A percentile compares a stretch with the other conserved stretches of the same genome.
phyloP scores from a whole-genome alignment of 2,888 invertebrate species.

The Eristalinus sepulchralis region DNA sequence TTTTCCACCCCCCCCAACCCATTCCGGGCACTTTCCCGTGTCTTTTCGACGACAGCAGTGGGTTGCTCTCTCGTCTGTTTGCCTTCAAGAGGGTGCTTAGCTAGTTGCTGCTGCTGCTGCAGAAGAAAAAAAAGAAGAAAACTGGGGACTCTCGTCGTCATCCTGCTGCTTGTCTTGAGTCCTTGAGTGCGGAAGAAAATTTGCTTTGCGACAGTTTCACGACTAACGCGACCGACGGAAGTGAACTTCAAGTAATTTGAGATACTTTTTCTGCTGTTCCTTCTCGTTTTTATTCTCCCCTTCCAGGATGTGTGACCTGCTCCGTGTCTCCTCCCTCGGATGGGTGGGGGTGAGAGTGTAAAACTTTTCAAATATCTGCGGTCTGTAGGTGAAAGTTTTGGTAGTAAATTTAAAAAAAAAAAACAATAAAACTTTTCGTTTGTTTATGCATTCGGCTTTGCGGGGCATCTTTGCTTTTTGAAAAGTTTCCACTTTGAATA shows the following conservation, averaged over 20 bases:
- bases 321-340: not conserved
- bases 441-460: conserved; percentile 50
- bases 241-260: conserved; percentile 70
- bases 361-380: conserved; percentile 71
- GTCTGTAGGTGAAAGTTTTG: conserved; percentile 64
- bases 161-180: conserved; percentile 8
- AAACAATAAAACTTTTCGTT: conserved; percentile 68
- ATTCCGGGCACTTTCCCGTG: not conserved
- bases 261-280: conserved; percentile 32
- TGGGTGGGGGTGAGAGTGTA: not conserved
- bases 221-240: conserved; percentile 60
- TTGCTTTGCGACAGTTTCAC: conserved; percentile 63
- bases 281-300: not conserved
- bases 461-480: not conserved
- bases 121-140: not conserved
- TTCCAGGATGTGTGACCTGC: conserved; percentile 10
- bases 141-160: not conserved
- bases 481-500: conserved; percentile 65
- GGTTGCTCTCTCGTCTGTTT: not conserved
- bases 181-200: conserved; percentile 37
- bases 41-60: conserved; percentile 35
- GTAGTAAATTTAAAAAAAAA: conserved; percentile 68
- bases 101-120: not conserved
- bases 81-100: conserved; percentile 40
- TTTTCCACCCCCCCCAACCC: conserved; percentile 1